These are phyloP conservation scores for Julus scandinavius DNA, from an alignment of 2,888 invertebrate species.

Conservation along the genomic window DNA sequence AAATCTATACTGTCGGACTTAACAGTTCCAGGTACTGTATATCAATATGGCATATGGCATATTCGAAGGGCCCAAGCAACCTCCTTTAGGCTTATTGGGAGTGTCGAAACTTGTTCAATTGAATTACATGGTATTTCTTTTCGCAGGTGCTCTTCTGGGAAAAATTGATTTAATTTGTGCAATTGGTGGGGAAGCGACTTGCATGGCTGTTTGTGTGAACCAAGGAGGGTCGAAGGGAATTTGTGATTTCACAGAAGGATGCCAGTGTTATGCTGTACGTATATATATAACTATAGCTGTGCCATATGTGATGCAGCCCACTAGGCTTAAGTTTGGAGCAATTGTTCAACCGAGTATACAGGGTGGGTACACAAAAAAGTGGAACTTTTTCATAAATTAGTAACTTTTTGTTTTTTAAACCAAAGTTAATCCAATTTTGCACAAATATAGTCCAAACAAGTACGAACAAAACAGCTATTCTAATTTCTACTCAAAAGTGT, in stretches of 20 bases:
- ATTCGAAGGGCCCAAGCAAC: not conserved
- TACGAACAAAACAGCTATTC: no score
- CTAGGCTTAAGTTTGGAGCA: no score
- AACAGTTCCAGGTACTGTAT: not conserved
- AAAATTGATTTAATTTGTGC: not conserved
- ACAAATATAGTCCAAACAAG: no score
- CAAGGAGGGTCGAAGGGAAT: not conserved
- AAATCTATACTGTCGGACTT: not conserved
- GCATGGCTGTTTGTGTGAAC: not conserved
- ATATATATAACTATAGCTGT: not conserved
- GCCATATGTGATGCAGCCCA: no score
- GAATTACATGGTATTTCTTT: not conserved
- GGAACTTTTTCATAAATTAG: no score
- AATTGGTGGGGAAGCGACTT: not conserved
- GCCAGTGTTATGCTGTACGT: not conserved
- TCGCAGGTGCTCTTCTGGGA: constrained; percentile 9
- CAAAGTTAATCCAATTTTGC: no score
- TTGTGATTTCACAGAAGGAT: not conserved
- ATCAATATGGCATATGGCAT: not conserved
- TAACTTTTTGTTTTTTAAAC: no score
- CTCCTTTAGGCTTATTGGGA: not conserved
- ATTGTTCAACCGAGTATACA: no score
- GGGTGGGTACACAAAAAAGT: no score
- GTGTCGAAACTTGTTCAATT: not conserved
- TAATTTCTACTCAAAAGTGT: no score